phyloP scores from a whole-genome alignment of 2,113 vertebrate species.

The Amphilophus citrinellus region DNA sequence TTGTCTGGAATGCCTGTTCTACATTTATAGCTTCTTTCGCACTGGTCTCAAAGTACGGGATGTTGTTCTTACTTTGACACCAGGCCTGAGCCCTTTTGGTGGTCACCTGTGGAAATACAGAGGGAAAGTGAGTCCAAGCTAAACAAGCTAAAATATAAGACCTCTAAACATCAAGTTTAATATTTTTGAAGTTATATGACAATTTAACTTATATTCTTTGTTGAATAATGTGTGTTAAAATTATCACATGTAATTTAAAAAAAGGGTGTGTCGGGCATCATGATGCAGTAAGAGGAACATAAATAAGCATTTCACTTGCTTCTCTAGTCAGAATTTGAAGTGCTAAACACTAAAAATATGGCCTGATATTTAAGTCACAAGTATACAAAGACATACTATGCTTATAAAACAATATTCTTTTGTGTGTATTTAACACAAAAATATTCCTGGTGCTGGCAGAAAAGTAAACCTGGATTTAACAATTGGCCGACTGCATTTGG shows the following conservation, averaged over 20 bases:
- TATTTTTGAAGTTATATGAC: too few species aligned
- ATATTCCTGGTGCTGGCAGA: not conserved
- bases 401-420: not conserved
- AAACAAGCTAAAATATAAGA: not conserved
- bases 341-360: not conserved
- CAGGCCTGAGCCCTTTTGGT: conserved; percentile 98
- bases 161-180: too few species aligned
- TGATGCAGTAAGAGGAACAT: too few species aligned
- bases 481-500: not conserved
- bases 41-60: conserved; percentile 99
- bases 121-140: not conserved
- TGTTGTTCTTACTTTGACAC: conserved; percentile 99
- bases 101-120: conserved; percentile 85
- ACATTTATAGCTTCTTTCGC: conserved; percentile 99
- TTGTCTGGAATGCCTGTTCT: conserved; percentile 99
- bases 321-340: too few species aligned
- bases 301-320: too few species aligned
- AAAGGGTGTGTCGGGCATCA: too few species aligned
- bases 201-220: too few species aligned
- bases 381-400: not conserved
- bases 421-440: not conserved
- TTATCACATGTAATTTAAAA: too few species aligned
- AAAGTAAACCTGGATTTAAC: not conserved
- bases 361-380: not conserved
- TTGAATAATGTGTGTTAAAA: too few species aligned